phyloP scores from a whole-genome alignment of 2,888 invertebrate species.

The Drosophila diplacantha region DNA sequence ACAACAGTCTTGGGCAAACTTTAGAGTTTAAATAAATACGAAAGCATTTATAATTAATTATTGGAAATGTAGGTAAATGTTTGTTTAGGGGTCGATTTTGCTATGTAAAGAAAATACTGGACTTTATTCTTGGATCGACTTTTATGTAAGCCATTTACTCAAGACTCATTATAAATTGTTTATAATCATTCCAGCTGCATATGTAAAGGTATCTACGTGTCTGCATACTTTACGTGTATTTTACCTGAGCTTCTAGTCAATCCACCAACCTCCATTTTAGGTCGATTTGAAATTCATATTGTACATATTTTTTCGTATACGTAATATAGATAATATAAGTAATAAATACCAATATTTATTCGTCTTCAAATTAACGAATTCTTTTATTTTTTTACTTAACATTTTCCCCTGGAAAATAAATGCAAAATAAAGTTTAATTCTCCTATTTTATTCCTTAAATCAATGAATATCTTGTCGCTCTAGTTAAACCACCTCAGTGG shows the following conservation, averaged over 20 bases:
- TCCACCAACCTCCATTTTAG: not conserved
- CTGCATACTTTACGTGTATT: not conserved
- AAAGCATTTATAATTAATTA: not conserved
- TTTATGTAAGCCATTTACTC: not conserved
- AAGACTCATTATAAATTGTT: not conserved
- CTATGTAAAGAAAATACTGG: not conserved
- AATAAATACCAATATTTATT: not conserved
- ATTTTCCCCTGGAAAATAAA: not conserved
- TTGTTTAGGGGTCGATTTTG: not conserved
- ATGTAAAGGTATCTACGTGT: not conserved
- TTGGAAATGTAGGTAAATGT: too few species aligned
- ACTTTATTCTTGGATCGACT: not conserved
- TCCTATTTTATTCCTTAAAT: not conserved
- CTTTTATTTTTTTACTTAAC: too few species aligned
- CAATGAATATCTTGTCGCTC: not conserved
- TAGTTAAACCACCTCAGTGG: not conserved
- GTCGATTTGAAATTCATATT: too few species aligned
- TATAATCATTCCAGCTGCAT: not conserved
- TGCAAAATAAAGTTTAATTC: not conserved
- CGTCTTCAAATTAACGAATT: not conserved
- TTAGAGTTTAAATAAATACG: not conserved
- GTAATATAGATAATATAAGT: not conserved
- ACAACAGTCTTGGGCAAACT: not conserved
- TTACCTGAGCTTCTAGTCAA: not conserved
- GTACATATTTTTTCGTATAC: fast-evolving